Base-by-base conservation (phyloP, 2,888 invertebrate genomes). In the Melikaiella ostensackeni region DNA sequence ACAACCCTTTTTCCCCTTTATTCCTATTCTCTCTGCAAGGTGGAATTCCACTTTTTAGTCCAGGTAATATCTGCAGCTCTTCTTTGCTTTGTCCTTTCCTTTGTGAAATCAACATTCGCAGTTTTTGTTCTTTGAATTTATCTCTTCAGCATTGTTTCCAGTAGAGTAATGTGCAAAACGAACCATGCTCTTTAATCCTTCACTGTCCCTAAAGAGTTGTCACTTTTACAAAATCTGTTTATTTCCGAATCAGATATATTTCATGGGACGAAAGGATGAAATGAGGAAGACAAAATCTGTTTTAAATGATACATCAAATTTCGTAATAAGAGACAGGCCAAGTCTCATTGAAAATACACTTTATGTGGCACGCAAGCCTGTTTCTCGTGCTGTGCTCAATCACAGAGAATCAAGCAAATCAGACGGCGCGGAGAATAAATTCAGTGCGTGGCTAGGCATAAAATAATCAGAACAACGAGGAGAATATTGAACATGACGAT, bases 1-100 rank as follows among this genome's bases (percentile, higher is more conserved):
- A 79, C 80, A 75, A 81, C 80, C 79, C 83, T 75, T 24, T 64
- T 63, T 62, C 62, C 62, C 76, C 77, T 77, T 79, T 79, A 76
- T 78, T 76, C 79, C 80, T 77, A 27, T 63, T 83, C 76, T 63
- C 78, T 78, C 81, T 79, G 80, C 80, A 84, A 82, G 81, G 77
- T 38, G 63, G 35, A 63, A 63, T 63, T 21, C 63, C 9, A 16
- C 11, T 35, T 35, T 35, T 35, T 33, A 63, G 33, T 19, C n/a
- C 62, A 62, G 62, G 63, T 63, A 35, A 35, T 63, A 63, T 38
- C 21, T 35, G 30, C 55, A n/a, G 55, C 21, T 55, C 21, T 55
- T 55, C 21, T 55, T 11, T 55, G 21, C 42, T 42, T 55, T 30
- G 19, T 35, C 9, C 19, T 63, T 13, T 38, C 35, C 63, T 63